A percentile compares a stretch with the other conserved stretches of the same genome.
phyloP scores from a whole-genome alignment of 2,113 vertebrate genomes.

The Bufo gargarizans region DNA sequence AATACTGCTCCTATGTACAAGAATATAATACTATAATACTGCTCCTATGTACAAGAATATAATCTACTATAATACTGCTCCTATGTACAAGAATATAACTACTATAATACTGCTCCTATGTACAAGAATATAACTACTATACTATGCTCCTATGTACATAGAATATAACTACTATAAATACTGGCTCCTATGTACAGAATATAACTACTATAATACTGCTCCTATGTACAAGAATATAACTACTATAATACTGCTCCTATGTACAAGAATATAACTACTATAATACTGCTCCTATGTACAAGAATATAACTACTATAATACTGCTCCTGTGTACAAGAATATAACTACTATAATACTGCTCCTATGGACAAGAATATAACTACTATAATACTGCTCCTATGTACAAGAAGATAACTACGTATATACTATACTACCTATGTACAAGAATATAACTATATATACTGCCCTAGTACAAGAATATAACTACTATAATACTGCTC shows the following conservation, averaged over 20 bases:
- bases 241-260: conserved; percentile 4
- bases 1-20: not conserved
- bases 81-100: not conserved
- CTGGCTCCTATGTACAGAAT: not conserved
- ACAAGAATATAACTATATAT: too few relatives aligned
- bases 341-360: not conserved
- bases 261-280: not conserved
- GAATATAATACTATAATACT: conserved; percentile 7
- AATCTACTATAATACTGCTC: not conserved
- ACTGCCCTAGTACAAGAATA: too few relatives aligned
- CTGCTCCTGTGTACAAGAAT: not conserved
- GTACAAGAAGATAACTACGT: too few relatives aligned
- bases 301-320: not conserved
- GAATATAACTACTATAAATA: conserved; percentile 3
- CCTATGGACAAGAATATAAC: not conserved
- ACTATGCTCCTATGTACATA: not conserved
- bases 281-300: not conserved
- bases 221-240: not conserved
- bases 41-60: not conserved
- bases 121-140: not conserved
- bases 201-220: conserved; percentile 1
- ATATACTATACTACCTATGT: too few relatives aligned
- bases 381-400: not conserved
- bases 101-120: not conserved
- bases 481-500: too few relatives aligned